Percentiles rank a stretch among this genome's conserved stretches.
phyloP scores from a whole-genome alignment of 1,140 invertebrate genomes.

The Aphaenogaster ashmeadi region DNA sequence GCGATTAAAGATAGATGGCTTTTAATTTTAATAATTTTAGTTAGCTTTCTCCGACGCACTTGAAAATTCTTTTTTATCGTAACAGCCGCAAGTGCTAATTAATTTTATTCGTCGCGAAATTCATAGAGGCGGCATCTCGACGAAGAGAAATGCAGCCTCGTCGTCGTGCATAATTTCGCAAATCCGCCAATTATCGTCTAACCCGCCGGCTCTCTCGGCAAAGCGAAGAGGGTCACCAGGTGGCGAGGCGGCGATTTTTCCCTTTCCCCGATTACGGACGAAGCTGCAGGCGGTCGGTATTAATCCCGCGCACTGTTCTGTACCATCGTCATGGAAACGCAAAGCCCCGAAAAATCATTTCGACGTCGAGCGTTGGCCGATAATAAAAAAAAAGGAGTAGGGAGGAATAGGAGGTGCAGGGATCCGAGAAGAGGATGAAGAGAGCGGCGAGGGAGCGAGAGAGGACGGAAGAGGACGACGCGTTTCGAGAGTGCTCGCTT shows the following conservation, averaged over 20 bases:
- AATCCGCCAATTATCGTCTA: constrained; percentile 54
- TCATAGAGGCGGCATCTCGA: not conserved
- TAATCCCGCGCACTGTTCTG: constrained; percentile 57
- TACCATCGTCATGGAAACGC: constrained; percentile 71
- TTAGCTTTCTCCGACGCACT: not conserved
- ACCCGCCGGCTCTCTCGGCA: not conserved
- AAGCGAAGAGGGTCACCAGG: constrained; percentile 48
- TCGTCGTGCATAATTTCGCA: constrained; percentile 47
- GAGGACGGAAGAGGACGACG: constrained; percentile 47
- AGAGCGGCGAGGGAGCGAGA: constrained; percentile 18
- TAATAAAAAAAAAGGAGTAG: constrained; percentile 60
- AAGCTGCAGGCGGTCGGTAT: constrained; percentile 61
- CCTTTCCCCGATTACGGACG: constrained; percentile 47
- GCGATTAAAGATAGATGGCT: not conserved
- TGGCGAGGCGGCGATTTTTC: constrained; percentile 56
- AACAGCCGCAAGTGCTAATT: not conserved
- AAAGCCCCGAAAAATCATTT: constrained; percentile 71
- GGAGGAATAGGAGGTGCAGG: not conserved
- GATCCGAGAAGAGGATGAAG: constrained; percentile 34
- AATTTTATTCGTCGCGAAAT: constrained; percentile 17
- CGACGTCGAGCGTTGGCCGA: constrained; percentile 65
- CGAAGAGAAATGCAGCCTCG: not conserved
- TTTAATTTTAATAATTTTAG: constrained; percentile 23
- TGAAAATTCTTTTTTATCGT: not conserved
- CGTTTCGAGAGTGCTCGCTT: constrained; percentile 52